Conservation (phyloP, 2,888 invertebrate species). For the Ethmia dodecea region DNA sequence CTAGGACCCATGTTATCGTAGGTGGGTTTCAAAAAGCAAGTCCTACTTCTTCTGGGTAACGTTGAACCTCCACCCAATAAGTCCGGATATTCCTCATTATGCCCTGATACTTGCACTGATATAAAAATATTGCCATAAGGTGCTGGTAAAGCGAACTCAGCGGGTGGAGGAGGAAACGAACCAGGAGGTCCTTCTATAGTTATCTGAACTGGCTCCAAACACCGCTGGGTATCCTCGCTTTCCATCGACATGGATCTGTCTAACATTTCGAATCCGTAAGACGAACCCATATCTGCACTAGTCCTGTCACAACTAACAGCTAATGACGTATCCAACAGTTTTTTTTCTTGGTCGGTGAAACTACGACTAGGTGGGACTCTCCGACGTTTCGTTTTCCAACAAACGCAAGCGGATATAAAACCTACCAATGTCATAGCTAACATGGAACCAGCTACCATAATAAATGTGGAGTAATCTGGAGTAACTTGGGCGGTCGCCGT, state of each 20-base stretch:
- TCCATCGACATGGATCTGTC: constrained; percentile 65
- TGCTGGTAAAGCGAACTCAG: constrained; percentile 67
- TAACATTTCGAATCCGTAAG: constrained; percentile 73
- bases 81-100: constrained; percentile 87
- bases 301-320: constrained; percentile 80
- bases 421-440: constrained; percentile 82
- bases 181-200: constrained; percentile 74
- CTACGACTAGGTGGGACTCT: constrained; percentile 82
- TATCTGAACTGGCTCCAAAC: constrained; percentile 79
- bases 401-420: constrained; percentile 62
- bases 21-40: constrained; percentile 79
- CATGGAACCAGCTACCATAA: constrained; percentile 83
- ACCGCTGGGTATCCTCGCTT: constrained; percentile 63
- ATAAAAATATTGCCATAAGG: constrained; percentile 88
- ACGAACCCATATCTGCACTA: constrained; percentile 80
- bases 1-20: constrained; percentile 95
- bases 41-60: constrained; percentile 68
- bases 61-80: constrained; percentile 77
- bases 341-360: constrained; percentile 93
- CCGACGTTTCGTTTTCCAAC: constrained; percentile 84
- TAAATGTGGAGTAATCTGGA: constrained; percentile 84
- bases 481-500: constrained; percentile 87
- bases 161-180: constrained; percentile 63
- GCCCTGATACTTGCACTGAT: constrained; percentile 86
- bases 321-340: constrained; percentile 87